A percentile compares a stretch with the other conserved stretches of the same genome.
Conservation (phyloP, 2,797 vertebrate genomes). For the Phalloptychus januarius region DNA sequence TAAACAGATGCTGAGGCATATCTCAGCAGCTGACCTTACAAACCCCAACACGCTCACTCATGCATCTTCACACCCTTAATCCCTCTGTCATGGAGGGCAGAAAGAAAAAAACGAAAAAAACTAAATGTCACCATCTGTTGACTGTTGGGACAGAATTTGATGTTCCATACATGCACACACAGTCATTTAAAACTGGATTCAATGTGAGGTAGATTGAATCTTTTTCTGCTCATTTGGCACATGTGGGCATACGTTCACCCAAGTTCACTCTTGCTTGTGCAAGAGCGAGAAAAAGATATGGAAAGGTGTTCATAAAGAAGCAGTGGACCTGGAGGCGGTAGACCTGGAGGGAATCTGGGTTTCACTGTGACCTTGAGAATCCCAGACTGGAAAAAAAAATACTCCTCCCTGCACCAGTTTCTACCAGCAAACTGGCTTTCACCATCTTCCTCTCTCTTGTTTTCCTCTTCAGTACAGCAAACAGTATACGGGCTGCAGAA, state of each 20-base stretch:
- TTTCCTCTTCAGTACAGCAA: slow-evolving; percentile 29
- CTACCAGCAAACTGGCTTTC: slow-evolving; percentile 57
- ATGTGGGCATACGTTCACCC: slow-evolving; percentile 3
- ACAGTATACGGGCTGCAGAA: not conserved
- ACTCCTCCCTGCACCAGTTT: slow-evolving; percentile 37
- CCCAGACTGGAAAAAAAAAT: slow-evolving; percentile 30
- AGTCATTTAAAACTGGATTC: slow-evolving; percentile 14
- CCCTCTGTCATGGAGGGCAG: slow-evolving; percentile 43
- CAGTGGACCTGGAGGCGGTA: slow-evolving; percentile 37
- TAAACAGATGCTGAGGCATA: slow-evolving; percentile 40
- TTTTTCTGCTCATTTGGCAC: slow-evolving; percentile 24
- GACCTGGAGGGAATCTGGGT: slow-evolving; percentile 47
- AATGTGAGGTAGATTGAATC: not conserved
- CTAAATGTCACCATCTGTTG: slow-evolving; percentile 71
- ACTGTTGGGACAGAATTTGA: slow-evolving; percentile 41
- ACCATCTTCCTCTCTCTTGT: slow-evolving; percentile 11
- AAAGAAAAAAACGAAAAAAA: not conserved
- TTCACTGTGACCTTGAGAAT: slow-evolving; percentile 51
- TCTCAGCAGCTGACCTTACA: slow-evolving; percentile 43
- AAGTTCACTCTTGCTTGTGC: slow-evolving; percentile 7
- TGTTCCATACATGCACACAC: slow-evolving; percentile 29
- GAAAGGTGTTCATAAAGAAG: slow-evolving; percentile 24
- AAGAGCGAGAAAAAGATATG: not conserved
- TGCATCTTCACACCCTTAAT: slow-evolving; percentile 55
- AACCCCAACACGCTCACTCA: slow-evolving; percentile 35